Conservation (phyloP, 2,113 vertebrate species). For the Calonectris borealis region DNA sequence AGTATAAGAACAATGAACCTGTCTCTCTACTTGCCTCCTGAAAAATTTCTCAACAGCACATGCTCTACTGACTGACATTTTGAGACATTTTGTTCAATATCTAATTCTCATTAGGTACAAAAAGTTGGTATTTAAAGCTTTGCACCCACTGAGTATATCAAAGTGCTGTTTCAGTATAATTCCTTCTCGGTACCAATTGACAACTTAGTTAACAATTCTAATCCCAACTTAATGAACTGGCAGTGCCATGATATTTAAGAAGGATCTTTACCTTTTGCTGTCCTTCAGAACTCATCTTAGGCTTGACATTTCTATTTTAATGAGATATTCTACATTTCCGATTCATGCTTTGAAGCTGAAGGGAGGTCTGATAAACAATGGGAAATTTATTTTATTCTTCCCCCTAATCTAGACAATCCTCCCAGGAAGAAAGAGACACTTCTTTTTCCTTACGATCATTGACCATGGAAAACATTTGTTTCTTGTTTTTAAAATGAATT, state of each 20-base stretch:
- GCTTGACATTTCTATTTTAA: slow-evolving; percentile 56
- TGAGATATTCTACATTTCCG: not conserved
- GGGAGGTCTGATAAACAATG: not conserved
- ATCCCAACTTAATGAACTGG: slow-evolving; percentile 17
- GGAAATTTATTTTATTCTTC: not conserved
- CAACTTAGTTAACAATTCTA: slow-evolving; percentile 46
- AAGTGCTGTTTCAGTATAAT: slow-evolving; percentile 24
- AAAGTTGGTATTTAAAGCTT: slow-evolving; percentile 42
- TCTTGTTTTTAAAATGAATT: not conserved
- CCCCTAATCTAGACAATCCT: not conserved
- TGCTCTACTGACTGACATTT: slow-evolving; percentile 3
- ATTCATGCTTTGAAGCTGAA: slow-evolving; percentile 2
- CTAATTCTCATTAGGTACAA: slow-evolving; percentile 27
- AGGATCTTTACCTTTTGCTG: slow-evolving; percentile 24
- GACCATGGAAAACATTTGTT: not conserved
- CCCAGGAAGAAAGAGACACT: not conserved
- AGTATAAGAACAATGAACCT: not conserved
- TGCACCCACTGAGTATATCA: not conserved
- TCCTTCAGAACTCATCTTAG: slow-evolving; percentile 36
- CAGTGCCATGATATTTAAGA: slow-evolving; percentile 33
- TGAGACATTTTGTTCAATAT: slow-evolving; percentile 27
- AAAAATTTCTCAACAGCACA: not conserved
- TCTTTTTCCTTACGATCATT: not conserved
- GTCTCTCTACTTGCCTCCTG: not conserved
- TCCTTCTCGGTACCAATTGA: not conserved